Base-by-base conservation (phyloP, 2,888 invertebrate genomes). In the Cepaea hortensis region DNA sequence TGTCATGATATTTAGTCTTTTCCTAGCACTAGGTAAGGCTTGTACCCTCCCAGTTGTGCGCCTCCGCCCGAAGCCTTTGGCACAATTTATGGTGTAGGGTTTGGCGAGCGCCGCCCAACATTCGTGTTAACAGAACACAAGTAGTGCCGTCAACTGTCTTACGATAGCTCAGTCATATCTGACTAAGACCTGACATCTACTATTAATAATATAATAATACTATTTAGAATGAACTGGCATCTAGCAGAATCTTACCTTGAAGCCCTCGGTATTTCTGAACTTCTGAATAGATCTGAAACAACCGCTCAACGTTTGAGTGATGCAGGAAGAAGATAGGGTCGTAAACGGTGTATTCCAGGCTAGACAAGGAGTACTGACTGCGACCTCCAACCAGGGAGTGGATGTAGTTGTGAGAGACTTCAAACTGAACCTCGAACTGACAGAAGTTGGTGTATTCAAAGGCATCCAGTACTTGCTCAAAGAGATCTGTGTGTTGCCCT, bases 301-400 rank as follows among this genome's bases (percentile, higher is more conserved):
- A 35, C 6, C 89, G 80, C 82, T 90, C 90, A 6, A 90, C 88
- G 80, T 90, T 90, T 76, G 90, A 89, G 86, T 90, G 90, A 72
- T 90, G 84, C 46, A 90, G 87, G 82, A 89, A 90, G 88, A 90
- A 90, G 87, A 90, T 86, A 23, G 90, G 90, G 79, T 90, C 90
- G 85, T 90, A 88, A 18, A 88, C 80, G 18, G 89, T 87, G 88
- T 88, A 90, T 79, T 90, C 90, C 70, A 90, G 86, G 79, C 84
- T 85, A 50, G 90, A 89, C 89, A 90, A 88, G 70, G 90, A 90
- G 84, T 76, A 88, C 73, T 85, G 73, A 55, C 86, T 85, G 0
- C 87, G 80, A 1, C 90, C 90, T n/a, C 90, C 90, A n/a, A 89
- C 89, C 84, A 90, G 85, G 83, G 88, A 89, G 84, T 90, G 90